These are phyloP conservation scores for Drosophila grimshawi DNA, from an alignment of 1,140 invertebrate genomes.

Conservation along the genomic window DNA sequence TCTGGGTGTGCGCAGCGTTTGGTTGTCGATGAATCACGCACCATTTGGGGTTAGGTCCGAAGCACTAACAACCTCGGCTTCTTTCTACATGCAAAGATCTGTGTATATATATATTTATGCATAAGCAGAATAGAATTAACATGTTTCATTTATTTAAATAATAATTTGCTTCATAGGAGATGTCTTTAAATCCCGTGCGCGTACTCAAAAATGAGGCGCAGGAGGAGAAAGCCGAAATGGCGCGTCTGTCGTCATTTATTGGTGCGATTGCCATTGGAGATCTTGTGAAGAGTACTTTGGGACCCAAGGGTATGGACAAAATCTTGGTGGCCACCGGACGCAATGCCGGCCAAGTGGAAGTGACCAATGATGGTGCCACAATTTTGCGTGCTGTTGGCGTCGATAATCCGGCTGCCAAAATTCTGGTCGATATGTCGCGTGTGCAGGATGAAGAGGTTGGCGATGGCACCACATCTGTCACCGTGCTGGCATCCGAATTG, in stretches of 20 bases:
- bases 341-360: slow-evolving; percentile 93
- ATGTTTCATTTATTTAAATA: slow-evolving; percentile 6
- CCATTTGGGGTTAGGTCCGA: slow-evolving; percentile 48
- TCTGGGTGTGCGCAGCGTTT: slow-evolving; percentile 32
- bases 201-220: slow-evolving; percentile 98
- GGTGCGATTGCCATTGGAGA: slow-evolving; percentile 99
- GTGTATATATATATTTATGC: slow-evolving; percentile 3
- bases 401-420: slow-evolving; percentile 99
- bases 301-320: slow-evolving; percentile 99
- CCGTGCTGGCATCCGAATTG: slow-evolving; percentile 97
- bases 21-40: slow-evolving; percentile 50
- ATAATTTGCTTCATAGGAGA: slow-evolving; percentile 85
- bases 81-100: slow-evolving; percentile 32
- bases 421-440: slow-evolving; percentile 99
- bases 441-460: slow-evolving; percentile 99
- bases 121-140: slow-evolving; percentile 29
- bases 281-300: slow-evolving; percentile 98
- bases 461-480: slow-evolving; percentile 99
- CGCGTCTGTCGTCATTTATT: slow-evolving; percentile 97
- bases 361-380: slow-evolving; percentile 99
- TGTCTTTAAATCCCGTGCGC: slow-evolving; percentile 96
- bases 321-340: slow-evolving; percentile 95
- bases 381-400: slow-evolving; percentile 98
- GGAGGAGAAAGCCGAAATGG: slow-evolving; percentile 98
- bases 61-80: slow-evolving; percentile 9